Evolutionary conservation across 1,140 invertebrate genomes (phyloP), one percentile per base, ranked within the genome.

Genomic region (Diorhabda sublineata): DNA sequence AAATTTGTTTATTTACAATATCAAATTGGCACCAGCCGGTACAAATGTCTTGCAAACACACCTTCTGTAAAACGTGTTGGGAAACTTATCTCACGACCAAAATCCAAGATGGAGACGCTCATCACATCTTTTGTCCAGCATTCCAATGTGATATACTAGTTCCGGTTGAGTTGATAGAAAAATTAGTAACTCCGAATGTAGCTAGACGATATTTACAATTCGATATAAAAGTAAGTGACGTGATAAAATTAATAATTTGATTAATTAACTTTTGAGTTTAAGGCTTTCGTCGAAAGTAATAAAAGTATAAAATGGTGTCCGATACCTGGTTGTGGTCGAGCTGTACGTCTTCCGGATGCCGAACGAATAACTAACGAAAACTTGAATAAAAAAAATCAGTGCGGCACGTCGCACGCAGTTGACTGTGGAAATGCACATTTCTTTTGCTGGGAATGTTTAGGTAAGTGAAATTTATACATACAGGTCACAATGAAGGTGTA

Each of bases 231-330:
- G 88, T 89, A 74, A 75, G 45, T 52, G 45, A 52, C 45, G 5
- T 52, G 8, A 52, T 6, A 52, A 52, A 52, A 6, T 52, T 52
- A 52, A 52, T 6, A 1, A 52, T 1, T 6, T 52, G 45, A 2
- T 52, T 9, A 6, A 9, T 52, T 52, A 52, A 52, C 26, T 26
- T 26, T 26, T 26, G 26, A 26, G 26, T 26, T 52, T 52, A 8
- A 90, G 88, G 89, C 89, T 11, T 91, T 91, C 83, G 90, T 91
- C 44, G 90, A 91, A 74, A 88, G 87, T 69, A 91, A 90, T 77
- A 88, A 88, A 68, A 85, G 82, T 58, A 90, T 91, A 70, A 91
- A 91, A 79, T 91, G 90, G 90, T 91, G 90, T 79, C 90, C 90
- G 3, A 86, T 84, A 73, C 86, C 89, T 45, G 88, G 87, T 5